Base-by-base conservation (phyloP, 2,113 vertebrate species). In the Xiphophorus couchianus region DNA sequence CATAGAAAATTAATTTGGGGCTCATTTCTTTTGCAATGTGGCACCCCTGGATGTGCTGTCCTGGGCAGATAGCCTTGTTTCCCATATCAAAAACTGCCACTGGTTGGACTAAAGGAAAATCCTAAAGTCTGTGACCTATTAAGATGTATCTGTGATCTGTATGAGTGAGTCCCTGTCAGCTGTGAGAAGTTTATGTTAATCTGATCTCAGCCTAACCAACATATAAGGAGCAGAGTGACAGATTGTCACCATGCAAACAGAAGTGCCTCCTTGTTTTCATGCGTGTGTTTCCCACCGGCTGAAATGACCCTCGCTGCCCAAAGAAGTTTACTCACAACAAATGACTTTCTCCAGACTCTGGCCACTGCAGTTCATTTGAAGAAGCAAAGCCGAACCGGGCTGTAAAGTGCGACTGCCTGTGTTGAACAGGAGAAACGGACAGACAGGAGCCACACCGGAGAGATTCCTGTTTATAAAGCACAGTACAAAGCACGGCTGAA, bases 161-260 rank as follows among this genome's bases (percentile, higher is more conserved):
- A 25, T 66, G 3, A 14, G 1, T 19, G 2, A 30, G 66, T 39
- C 19, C 29, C 54, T 71, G 67, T 71, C 0, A 58, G 27, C 78
- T 62, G 29, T 74, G 73, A 85, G 78, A 82, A 88, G 86, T 91
- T 90, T 82, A 90, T 87, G 89, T 91, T 88, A 86, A 87, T 90
- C 85, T 92, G 87, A 88, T 88, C 81, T 84, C 88, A 82, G 84
- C 89, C 89, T 78, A 82, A 85, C 67, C 85, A 88, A 75, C 76
- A 28, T 28, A 28, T 28, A 28, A 85, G 62, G 62, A 88, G 69
- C 28, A 25, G 58, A 76, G 62, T 58, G 76, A 78, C 81, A 84
- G 88, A 90, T 84, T 30, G 84, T 84, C 79, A 82, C 76, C 35
- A 0, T 28, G 51, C 54, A 25, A 25, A 29, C 68, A 42, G 83